A percentile compares a stretch with the other conserved stretches of the same genome.
Conservation (phyloP, 2,888 invertebrate genomes). For the Cosmopolites sordidus region DNA sequence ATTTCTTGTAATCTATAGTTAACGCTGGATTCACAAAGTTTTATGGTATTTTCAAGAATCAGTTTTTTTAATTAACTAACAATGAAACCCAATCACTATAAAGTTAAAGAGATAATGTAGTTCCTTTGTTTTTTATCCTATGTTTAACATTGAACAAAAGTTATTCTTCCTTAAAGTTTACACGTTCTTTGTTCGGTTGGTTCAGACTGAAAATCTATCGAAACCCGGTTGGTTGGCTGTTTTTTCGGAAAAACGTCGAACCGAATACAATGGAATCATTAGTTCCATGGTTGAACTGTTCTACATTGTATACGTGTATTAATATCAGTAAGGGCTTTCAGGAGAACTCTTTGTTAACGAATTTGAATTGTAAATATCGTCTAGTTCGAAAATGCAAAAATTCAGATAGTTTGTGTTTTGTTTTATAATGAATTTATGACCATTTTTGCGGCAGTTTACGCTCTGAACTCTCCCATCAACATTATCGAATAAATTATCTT, state of each 20-base stretch:
- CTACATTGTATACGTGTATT: conserved; percentile 1
- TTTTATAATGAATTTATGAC: no score
- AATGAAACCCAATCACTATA: no score
- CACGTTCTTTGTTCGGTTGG: neutral
- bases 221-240: neutral
- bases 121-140: neutral
- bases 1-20: no score
- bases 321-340: neutral
- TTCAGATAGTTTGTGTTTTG: neutral
- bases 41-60: no score
- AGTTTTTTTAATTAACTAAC: no score
- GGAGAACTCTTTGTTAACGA: neutral
- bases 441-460: no score
- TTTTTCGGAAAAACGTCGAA: neutral
- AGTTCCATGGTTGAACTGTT: conserved; percentile 1
- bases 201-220: conserved; percentile 1
- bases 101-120: neutral
- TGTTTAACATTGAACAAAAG: neutral
- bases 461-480: no score
- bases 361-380: neutral
- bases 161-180: conserved; percentile 1
- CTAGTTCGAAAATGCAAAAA: neutral
- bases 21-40: no score
- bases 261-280: neutral
- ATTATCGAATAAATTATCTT: no score